phyloP scores from a whole-genome alignment of 2,113 vertebrate genomes.

The Alaudala cheleensis region DNA sequence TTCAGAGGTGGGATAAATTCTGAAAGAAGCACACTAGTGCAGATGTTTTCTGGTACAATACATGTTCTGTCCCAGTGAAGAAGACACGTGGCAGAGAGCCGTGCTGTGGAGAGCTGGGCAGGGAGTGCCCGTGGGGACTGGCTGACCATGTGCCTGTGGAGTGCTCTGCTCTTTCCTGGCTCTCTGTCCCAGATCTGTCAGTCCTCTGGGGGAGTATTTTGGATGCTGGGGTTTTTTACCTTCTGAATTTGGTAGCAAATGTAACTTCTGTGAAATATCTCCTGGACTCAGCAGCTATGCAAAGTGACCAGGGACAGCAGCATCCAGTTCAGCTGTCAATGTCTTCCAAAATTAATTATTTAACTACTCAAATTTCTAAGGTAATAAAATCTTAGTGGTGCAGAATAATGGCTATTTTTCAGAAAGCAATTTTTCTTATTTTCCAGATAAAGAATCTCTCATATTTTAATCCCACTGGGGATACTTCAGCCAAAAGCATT shows the following conservation, averaged over 20 bases:
- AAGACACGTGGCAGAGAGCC: accelerated
- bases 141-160: accelerated
- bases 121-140: accelerated
- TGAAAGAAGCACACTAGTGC: background rate
- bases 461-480: background rate
- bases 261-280: background rate
- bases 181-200: background rate
- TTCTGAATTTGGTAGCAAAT: background rate
- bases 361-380: background rate
- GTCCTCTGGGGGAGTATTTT: background rate
- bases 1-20: background rate
- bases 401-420: background rate
- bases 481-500: background rate
- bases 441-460: background rate
- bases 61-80: background rate
- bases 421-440: background rate
- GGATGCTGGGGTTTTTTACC: background rate
- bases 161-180: background rate
- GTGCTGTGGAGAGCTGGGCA: background rate
- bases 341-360: background rate
- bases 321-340: background rate
- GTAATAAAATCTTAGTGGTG: background rate
- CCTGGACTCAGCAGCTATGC: background rate
- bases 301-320: background rate
- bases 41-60: background rate